Base-by-base conservation (phyloP, 2,113 vertebrate species). In the Rhagologus leucostigma region DNA sequence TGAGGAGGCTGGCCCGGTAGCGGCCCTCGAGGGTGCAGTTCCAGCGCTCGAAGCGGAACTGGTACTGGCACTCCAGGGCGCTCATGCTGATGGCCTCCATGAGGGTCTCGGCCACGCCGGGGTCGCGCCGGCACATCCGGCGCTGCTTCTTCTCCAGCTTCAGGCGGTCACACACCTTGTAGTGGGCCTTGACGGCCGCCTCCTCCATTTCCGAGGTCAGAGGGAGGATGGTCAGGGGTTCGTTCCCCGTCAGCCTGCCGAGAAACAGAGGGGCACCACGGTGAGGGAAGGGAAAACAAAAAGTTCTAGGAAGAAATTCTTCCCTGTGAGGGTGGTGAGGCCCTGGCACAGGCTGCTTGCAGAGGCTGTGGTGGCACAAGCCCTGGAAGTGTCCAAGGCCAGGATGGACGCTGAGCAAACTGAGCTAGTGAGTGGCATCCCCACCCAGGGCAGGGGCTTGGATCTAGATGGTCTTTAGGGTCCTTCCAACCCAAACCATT, bases 21-120 rank as follows among this genome's bases (percentile, higher is more conserved):
- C 99, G 99, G 42, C 99, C 99, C 96, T 99, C 99, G 3, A 99
- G 96, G 84, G 99, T 99, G 97, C 99, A 99, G 98, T 99, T 99
- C 99, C 99, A 99, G 86, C 99, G 98, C 98, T 99, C 99, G 3
- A 99, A 99, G 78, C 99, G 99, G 95, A 99, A 99, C 96, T 99
- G 99, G 97, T 99, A 99, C 96, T 99, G 99, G 97, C 99, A 99
- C 95, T 99, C 99, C 9, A 99, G 95, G 3, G 99, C 99, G 1
- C 99, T 99, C 98, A 99, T 99, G 97, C 99, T 99, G 95, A 99
- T 99, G 9, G 99, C 99, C 97, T 99, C 99, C 97, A 99, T 98
- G 89, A 99, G 98, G 13, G 99, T 99, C 98, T 99, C 99, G 0
- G 99, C 99, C 96, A 99, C 99, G 1, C 99, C 99, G 0, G 99